Conservation (phyloP, 2,888 invertebrate genomes). For the Melanophora roralis region DNA sequence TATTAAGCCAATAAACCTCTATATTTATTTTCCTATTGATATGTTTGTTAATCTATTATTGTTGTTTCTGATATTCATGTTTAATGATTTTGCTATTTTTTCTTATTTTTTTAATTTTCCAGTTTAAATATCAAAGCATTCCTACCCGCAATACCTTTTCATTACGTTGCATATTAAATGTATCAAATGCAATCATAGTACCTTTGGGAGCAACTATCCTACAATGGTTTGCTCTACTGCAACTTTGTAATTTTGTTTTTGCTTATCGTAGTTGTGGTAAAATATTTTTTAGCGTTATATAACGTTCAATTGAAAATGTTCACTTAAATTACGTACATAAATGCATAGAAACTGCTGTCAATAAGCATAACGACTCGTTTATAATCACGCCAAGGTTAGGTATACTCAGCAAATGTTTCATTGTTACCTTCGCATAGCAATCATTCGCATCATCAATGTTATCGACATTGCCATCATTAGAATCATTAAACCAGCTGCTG, state of each 20-base stretch:
- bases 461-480: conserved; percentile 1
- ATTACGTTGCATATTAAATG: conserved; percentile 75
- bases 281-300: conserved; percentile 3
- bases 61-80: not conserved
- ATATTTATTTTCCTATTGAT: too few relatives aligned
- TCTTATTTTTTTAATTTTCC: conserved; percentile 68
- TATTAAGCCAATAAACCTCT: too few relatives aligned
- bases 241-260: not conserved
- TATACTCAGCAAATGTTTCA: conserved; percentile 70
- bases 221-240: not conserved
- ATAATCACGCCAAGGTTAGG: conserved; percentile 74
- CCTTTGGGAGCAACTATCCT: conserved; percentile 69
- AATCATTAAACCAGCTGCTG: not conserved
- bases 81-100: not conserved
- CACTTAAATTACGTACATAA: conserved; percentile 72
- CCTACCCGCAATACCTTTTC: conserved; percentile 71
- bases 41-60: too few relatives aligned
- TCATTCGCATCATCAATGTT: not conserved
- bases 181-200: conserved; percentile 72
- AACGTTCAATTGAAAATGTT: conserved; percentile 69
- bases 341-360: conserved; percentile 75
- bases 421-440: conserved; percentile 29
- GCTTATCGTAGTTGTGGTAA: not conserved
- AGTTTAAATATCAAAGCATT: conserved; percentile 73
- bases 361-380: conserved; percentile 73